A percentile compares a stretch with the other conserved stretches of the same genome.
Conservation (phyloP, 2,888 invertebrate species). For the Drosophila siamana region DNA sequence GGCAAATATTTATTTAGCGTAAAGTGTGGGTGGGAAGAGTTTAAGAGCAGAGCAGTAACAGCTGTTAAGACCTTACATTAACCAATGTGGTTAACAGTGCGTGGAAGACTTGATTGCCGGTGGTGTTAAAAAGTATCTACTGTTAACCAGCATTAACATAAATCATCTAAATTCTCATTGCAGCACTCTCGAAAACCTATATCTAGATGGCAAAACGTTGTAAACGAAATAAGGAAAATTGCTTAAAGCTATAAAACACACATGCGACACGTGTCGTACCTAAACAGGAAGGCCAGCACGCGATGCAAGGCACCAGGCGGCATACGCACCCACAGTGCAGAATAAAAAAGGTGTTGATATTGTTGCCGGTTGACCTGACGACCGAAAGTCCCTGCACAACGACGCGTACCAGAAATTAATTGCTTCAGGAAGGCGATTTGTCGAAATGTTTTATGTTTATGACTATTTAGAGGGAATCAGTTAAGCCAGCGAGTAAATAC, state of each 20-base stretch:
- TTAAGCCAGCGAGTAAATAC: constrained; percentile 20
- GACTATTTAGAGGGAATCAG: constrained; percentile 50
- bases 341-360: constrained; percentile 63
- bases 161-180: background rate
- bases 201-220: constrained; percentile 2
- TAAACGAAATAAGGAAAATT: constrained; percentile 15
- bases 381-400: constrained; percentile 10
- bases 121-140: constrained; percentile 1
- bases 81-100: background rate
- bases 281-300: constrained; percentile 29
- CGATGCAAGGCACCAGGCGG: background rate
- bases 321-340: constrained; percentile 17
- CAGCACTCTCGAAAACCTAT: background rate
- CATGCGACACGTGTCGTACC: constrained; percentile 62
- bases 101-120: background rate
- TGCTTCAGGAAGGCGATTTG: constrained; percentile 50
- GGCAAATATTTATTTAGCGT: constrained; percentile 65
- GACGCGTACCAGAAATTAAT: constrained; percentile 42
- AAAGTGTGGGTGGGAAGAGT: constrained; percentile 20
- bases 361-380: constrained; percentile 55
- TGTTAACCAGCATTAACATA: background rate
- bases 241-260: constrained; percentile 54
- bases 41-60: background rate
- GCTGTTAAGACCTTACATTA: constrained; percentile 1
- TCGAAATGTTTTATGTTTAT: constrained; percentile 55